These are phyloP conservation scores for Phoebastria nigripes DNA, from an alignment of 2,797 vertebrate species.

Conservation along the genomic window DNA sequence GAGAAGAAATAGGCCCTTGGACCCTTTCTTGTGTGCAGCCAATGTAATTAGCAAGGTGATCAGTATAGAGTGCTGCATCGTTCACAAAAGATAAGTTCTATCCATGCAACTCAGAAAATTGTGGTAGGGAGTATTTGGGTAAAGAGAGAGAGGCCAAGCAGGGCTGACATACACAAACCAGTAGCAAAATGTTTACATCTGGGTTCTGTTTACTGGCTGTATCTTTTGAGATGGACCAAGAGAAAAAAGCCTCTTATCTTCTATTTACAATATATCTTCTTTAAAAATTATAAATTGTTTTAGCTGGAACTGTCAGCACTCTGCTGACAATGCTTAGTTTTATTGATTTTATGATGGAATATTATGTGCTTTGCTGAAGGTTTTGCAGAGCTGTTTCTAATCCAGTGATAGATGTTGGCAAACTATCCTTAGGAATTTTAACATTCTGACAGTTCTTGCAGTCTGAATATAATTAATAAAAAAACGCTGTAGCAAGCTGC, in stretches of 20 bases:
- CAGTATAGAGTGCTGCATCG: accelerated
- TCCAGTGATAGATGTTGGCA: constrained; percentile 60
- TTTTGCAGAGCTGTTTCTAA: constrained; percentile 65
- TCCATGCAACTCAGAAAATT: background rate
- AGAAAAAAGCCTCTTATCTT: background rate
- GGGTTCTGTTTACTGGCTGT: background rate
- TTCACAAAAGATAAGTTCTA: background rate
- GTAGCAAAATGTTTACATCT: background rate
- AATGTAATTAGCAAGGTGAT: background rate
- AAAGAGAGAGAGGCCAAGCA: background rate
- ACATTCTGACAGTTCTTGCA: constrained; percentile 40
- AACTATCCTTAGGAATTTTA: constrained; percentile 56
- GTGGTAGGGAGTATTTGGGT: background rate
- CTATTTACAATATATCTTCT: constrained; percentile 21
- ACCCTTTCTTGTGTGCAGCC: background rate
- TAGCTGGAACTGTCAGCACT: constrained; percentile 51
- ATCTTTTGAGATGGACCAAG: background rate
- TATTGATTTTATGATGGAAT: constrained; percentile 68
- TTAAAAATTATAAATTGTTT: constrained; percentile 60
- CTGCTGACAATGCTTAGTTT: constrained; percentile 49
- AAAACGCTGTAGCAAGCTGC: constrained; percentile 6
- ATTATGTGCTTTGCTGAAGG: constrained; percentile 60
- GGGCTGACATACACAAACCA: background rate
- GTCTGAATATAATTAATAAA: constrained; percentile 44
- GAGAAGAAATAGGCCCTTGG: background rate